A percentile compares a stretch with the other conserved stretches of the same genome.
Evolutionary conservation across 2,888 invertebrate species (phyloP).

Genomic region (Sinohyriopsis cumingii): DNA sequence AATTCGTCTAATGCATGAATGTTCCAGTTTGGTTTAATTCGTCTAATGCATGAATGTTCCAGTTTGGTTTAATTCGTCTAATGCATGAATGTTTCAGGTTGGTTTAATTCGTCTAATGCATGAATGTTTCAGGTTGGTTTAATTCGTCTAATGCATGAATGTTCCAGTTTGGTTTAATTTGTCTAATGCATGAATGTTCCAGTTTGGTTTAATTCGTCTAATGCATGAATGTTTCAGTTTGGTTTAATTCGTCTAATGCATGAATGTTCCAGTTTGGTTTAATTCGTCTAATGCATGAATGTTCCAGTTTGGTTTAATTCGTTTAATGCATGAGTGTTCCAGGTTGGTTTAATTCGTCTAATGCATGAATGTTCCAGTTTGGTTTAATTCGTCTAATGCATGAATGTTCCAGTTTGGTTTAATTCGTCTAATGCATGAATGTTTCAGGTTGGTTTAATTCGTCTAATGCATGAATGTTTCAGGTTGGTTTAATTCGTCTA

Average conservation of each 20-base stretch:
- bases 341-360: slow-evolving; percentile 51
- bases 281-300: slow-evolving; percentile 23
- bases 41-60: not conserved
- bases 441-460: too few species aligned
- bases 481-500: slow-evolving; percentile 51
- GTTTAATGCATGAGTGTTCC: not conserved
- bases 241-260: too few species aligned
- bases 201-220: slow-evolving; percentile 51
- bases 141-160: slow-evolving; percentile 23
- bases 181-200: not conserved
- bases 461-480: not conserved
- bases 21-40: too few species aligned
- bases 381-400: too few species aligned
- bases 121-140: slow-evolving; percentile 41
- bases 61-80: slow-evolving; percentile 51
- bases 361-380: too few species aligned
- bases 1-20: slow-evolving; percentile 23
- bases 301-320: too few species aligned
- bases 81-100: too few species aligned
- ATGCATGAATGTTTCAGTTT: too few species aligned
- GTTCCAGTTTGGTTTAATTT: too few species aligned
- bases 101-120: too few species aligned
- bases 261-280: slow-evolving; percentile 41
- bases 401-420: slow-evolving; percentile 41
- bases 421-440: slow-evolving; percentile 23